These are phyloP conservation scores for Argyra leucocephala DNA, from an alignment of 2,888 invertebrate species.

Conservation along the genomic window DNA sequence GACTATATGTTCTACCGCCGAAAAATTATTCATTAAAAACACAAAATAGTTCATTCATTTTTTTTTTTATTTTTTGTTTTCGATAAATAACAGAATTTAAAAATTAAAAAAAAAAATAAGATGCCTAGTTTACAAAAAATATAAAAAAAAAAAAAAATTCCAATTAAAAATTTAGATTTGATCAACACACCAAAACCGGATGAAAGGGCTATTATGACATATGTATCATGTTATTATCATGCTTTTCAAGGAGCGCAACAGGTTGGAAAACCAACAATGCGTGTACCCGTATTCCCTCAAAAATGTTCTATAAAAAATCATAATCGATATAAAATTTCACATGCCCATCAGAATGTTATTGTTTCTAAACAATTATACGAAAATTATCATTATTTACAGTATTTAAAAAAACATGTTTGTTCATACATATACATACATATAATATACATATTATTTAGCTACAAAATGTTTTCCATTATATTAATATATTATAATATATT, in stretches of 20 bases:
- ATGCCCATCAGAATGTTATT: neutral
- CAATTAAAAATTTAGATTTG: slow-evolving; percentile 68
- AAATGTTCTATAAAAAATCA: slow-evolving; percentile 25
- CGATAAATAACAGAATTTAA: no score
- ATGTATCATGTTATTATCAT: slow-evolving; percentile 99
- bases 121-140: neutral
- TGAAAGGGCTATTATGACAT: slow-evolving; percentile 99
- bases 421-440: neutral
- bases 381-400: neutral
- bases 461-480: no score
- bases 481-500: no score
- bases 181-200: slow-evolving; percentile 99
- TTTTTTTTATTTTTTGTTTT: no score
- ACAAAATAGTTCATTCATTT: no score
- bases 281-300: slow-evolving; percentile 45
- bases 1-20: no score
- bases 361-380: neutral
- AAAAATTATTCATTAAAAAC: no score
- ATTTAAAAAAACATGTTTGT: slow-evolving; percentile 1
- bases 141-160: slow-evolving; percentile 12
- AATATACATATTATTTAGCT: no score
- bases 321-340: neutral
- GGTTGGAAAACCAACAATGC: slow-evolving; percentile 56
- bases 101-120: no score
- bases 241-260: slow-evolving; percentile 99